Evolutionary conservation across 1,140 invertebrate species (phyloP), one percentile per base, ranked within the genome.

Genomic region (Hesperophylax magnus): DNA sequence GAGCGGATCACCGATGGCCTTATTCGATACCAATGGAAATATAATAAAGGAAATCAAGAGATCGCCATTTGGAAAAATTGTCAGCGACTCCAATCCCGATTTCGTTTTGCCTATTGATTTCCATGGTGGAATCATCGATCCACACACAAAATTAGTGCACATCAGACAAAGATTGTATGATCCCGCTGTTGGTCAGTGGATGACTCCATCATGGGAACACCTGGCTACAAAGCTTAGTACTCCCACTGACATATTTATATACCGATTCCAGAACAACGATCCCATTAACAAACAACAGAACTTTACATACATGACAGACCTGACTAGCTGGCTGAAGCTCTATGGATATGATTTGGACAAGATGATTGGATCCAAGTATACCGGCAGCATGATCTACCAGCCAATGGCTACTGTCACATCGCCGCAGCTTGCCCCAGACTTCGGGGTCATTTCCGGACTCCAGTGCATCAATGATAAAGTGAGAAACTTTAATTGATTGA

Each of bases 21-120:
- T 98, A 1, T 98, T 98, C 86, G 96, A 98, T 85, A 93, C 94
- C 0, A 95, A 96, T 84, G 98, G 97, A 0, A 95, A 95, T 84
- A 92, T 98, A 2, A 93, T 98, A 4, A 99, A 99, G 86, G 96
- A 98, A 90, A 93, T 98, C 67, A 93, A 94, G 78, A 92, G 98
- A 75, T 96, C 96, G 17, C 98, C 98, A 0, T 98, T 98, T 85
- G 98, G 98, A 1, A 94, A 94, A 79, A 94, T 97, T 15, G 93
- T 97, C 11, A 93, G 94, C 82, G 98, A 99, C 86, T 96, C 96
- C 0, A 98, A 97, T 88, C 96, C 97, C 1, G 94, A 96, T 56
- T 97, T 99, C 86, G 97, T 97, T 85, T 88, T 99, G 27, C 96
- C 96, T 0, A 93, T 98, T 39, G 97, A 97, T 86, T 99, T 98